Percentiles rank a stretch among this genome's conserved stretches.
These are phyloP conservation scores for Notechis scutatus DNA, from an alignment of 2,113 vertebrate species.

Conservation along the genomic window DNA sequence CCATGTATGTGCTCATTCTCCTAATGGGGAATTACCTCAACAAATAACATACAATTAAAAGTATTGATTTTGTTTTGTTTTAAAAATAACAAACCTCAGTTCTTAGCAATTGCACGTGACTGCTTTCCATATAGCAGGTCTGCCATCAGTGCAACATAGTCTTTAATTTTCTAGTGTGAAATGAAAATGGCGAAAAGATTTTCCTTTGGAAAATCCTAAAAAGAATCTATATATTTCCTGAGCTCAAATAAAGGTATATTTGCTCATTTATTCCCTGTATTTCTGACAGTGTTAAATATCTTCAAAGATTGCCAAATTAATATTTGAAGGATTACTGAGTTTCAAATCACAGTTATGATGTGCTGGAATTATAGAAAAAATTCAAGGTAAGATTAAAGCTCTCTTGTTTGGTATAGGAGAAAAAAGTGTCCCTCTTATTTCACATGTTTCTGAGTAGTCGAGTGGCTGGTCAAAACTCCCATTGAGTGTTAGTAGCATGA, in stretches of 20 bases:
- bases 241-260: not conserved
- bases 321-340: not conserved
- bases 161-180: not conserved
- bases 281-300: not conserved
- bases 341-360: not conserved
- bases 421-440: not conserved
- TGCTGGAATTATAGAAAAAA: not conserved
- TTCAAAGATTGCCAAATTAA: not conserved
- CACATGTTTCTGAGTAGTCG: not conserved
- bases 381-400: not conserved
- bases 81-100: not conserved
- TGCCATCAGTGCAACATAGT: not conserved
- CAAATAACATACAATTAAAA: not conserved
- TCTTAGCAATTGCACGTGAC: not conserved
- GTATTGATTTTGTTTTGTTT: not conserved
- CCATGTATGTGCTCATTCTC: too few relatives aligned
- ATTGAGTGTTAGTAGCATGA: not conserved
- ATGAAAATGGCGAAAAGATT: not conserved
- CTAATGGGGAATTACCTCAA: too few relatives aligned
- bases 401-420: not conserved
- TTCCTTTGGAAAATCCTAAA: not conserved
- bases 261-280: not conserved
- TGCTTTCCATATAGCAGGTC: not conserved
- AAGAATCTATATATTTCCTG: not conserved
- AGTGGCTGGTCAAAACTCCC: not conserved